A percentile compares a stretch with the other conserved stretches of the same genome.
phyloP scores from a whole-genome alignment of 1,140 invertebrate species.

The Drosophila leontia region DNA sequence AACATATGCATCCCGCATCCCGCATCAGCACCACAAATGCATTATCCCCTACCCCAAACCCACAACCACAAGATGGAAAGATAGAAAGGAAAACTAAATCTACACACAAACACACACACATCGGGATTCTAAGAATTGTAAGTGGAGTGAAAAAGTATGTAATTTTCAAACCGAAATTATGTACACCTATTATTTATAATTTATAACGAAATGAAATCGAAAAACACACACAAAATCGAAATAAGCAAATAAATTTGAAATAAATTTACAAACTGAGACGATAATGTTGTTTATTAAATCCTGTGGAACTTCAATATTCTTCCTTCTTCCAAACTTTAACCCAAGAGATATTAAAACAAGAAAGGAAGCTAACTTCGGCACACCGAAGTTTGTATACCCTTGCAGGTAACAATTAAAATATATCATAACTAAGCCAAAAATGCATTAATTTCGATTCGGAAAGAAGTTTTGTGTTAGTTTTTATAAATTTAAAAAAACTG shows the following conservation, averaged over 20 bases:
- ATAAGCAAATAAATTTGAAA: constrained; percentile 54
- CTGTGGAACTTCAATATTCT: too few relatives aligned
- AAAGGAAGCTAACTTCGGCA: too few relatives aligned
- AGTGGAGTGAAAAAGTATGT: constrained; percentile 56
- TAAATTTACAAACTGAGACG: constrained; percentile 52
- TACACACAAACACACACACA: constrained; percentile 37
- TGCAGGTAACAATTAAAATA: too few relatives aligned
- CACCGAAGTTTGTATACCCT: too few relatives aligned
- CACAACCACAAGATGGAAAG: neutral
- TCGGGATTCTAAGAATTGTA: constrained; percentile 53
- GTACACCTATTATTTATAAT: constrained; percentile 38
- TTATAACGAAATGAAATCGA: constrained; percentile 47
- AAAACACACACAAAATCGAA: constrained; percentile 47
- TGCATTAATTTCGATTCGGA: too few relatives aligned
- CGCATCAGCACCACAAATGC: constrained; percentile 3
- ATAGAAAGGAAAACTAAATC: neutral
- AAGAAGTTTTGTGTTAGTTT: too few relatives aligned
- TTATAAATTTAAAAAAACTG: too few relatives aligned
- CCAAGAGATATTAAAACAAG: too few relatives aligned
- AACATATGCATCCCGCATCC: constrained; percentile 10
- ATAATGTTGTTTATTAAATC: too few relatives aligned
- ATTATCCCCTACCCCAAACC: neutral
- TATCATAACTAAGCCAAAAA: too few relatives aligned
- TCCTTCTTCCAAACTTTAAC: too few relatives aligned
- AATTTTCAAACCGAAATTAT: constrained; percentile 63